Evolutionary conservation across 53 echinoderm and acorn worm genomes (phyloP), one percentile per base, ranked within the genome.

Genomic region (Temnopleurus reevesii): DNA sequence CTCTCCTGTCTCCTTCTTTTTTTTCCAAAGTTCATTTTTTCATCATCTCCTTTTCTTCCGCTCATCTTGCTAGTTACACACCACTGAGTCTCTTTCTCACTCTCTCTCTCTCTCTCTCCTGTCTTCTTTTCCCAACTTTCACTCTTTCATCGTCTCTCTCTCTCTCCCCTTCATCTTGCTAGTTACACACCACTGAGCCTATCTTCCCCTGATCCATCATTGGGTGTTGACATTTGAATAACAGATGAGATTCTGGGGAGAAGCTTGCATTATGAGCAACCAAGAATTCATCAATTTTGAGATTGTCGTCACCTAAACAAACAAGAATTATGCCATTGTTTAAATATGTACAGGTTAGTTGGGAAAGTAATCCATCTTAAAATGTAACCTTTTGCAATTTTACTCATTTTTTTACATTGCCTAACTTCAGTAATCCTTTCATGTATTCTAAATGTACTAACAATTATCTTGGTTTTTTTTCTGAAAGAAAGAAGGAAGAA

Each of bases 181-280:
- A 33, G 63, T 71, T 38, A 71, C 71, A 71, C 13, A 36, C 71
- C 71, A 71, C 41, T 71, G 71, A 41, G 36, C 8, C 41, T 6
- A 41, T 71, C 41, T 36, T 43, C 71, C 23, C 5, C 17, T 49
- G 55, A 83, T 83, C 56, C 83, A 83, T 83, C 55, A n/a, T 35
- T 27, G 83, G 55, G 83, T 83, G 83, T 83, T 55, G 55, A 83
- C 56, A 55, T 54, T 35, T 83, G 12, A 83, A 83, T 83, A 83
- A 83, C 30, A 83, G 57, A 83, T 83, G 83, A 83, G 83, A 36
- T 35, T n/a, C 35, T 6, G 17, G n/a, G 23, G 56, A 56, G 83
- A 18, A 31, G 81, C 77, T 77, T 24, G 23, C 25, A 38, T 56
- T 80, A 80, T 49, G 30, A 55, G 55, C 83, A 57, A 83, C 83